These are phyloP conservation scores for Scolopax mira DNA, from an alignment of 2,113 vertebrate genomes.

Conservation along the genomic window DNA sequence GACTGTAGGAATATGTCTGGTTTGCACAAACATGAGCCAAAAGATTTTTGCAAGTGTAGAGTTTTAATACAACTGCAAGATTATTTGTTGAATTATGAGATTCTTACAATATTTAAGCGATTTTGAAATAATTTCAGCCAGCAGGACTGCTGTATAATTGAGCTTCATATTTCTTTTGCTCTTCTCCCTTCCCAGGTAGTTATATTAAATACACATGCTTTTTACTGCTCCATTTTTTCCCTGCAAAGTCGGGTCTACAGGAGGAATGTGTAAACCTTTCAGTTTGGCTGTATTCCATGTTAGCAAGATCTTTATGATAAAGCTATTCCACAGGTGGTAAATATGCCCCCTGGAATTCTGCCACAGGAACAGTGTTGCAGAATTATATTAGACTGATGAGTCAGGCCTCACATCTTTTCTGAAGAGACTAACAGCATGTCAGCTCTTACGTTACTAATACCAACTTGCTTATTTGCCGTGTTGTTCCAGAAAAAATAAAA, in stretches of 20 bases:
- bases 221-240: not conserved
- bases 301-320: not conserved
- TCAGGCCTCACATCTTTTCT: not conserved
- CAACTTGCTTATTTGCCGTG: not conserved
- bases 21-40: not conserved
- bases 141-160: not conserved
- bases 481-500: not conserved
- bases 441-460: not conserved
- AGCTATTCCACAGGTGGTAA: not conserved
- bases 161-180: not conserved
- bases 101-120: not conserved
- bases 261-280: not conserved
- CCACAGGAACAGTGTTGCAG: not conserved
- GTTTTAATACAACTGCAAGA: not conserved
- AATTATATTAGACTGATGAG: conserved; percentile 11
- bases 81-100: not conserved
- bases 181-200: not conserved
- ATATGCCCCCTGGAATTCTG: not conserved
- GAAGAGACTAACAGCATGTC: not conserved
- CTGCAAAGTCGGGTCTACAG: not conserved
- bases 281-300: not conserved
- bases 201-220: not conserved
- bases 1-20: not conserved
- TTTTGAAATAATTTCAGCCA: not conserved
- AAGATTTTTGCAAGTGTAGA: not conserved